Evolutionary conservation across 1,140 invertebrate species (phyloP), one percentile per base, ranked within the genome.

Genomic region (Anthonomus grandis): DNA sequence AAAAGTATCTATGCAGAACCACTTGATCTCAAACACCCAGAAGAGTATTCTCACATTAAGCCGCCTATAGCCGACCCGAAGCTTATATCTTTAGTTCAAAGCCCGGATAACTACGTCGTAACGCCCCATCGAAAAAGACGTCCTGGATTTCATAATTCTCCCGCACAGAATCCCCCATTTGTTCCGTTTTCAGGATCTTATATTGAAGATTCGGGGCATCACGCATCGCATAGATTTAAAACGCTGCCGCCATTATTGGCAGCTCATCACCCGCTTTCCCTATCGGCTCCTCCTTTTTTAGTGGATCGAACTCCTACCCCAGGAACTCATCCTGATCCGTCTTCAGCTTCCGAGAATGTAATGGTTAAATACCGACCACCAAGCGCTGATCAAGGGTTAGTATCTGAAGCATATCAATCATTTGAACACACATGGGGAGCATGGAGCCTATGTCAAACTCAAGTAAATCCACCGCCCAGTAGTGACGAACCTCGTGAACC

Each of bases 131-230:
- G 89, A 59, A 91, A 91, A 74, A 77, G 89, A 72, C 76, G 88
- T 66, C 88, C 88, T 1, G 89, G 89, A 19, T 91, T 91, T 69
- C 87, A 90, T 64, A 91, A 90, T 66, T 85, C 88, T 5, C 89
- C 89, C 6, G 85, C 87, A 39, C 88, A 91, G 67, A 91, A 91
- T 74, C 86, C 87, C 42, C 87, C 88, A 10, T 91, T 91, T 66
- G 87, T 90, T 36, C 86, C 88, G 19, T 90, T 89, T 47, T 80
- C 81, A 27, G 84, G 84, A 15, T 85, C 81, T 59, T 83, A 86
- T 62, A 84, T 86, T 66, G 85, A 87, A 62, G 71, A 78, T 13
- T 68, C 41, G 55, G 70, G 37, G 65, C 77, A 64, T 62, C 75
- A 58, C 65, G 73, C 57, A 57, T 72, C 41, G 61, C 73, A 69